phyloP scores from a whole-genome alignment of 2,113 vertebrate species.

The Siniperca chuatsi region DNA sequence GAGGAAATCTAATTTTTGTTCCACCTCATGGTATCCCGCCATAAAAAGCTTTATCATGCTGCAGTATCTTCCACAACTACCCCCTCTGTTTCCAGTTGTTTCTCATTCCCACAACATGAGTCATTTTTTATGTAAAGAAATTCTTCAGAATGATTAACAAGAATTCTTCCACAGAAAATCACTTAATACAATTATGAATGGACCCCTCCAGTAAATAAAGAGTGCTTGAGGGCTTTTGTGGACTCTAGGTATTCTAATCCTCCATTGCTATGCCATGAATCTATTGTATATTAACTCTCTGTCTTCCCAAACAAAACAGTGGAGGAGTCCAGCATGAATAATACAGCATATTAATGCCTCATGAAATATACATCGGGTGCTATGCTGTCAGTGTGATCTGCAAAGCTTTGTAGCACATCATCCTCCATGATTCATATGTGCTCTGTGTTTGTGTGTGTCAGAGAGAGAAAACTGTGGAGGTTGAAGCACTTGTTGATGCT shows the following conservation, averaged over 20 bases:
- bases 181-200: slow-evolving; percentile 65
- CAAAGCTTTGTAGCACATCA: slow-evolving; percentile 58
- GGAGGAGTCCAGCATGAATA: slow-evolving; percentile 66
- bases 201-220: slow-evolving; percentile 53
- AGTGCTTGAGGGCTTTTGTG: slow-evolving; percentile 44
- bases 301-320: slow-evolving; percentile 67
- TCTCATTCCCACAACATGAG: slow-evolving; percentile 31
- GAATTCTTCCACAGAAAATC: slow-evolving; percentile 71
- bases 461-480: slow-evolving; percentile 39
- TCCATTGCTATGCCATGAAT: slow-evolving; percentile 43
- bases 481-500: slow-evolving; percentile 78
- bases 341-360: slow-evolving; percentile 71
- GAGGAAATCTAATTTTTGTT: slow-evolving; percentile 34
- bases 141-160: slow-evolving; percentile 61
- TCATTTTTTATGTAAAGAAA: slow-evolving; percentile 58
- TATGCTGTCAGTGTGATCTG: slow-evolving; percentile 35
- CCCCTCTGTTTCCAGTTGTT: slow-evolving; percentile 32
- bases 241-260: slow-evolving; percentile 57
- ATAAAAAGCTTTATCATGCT: slow-evolving; percentile 45
- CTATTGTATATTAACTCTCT: slow-evolving; percentile 62
- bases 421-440: slow-evolving; percentile 56
- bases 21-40: not conserved
- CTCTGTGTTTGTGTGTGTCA: slow-evolving; percentile 30
- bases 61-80: slow-evolving; percentile 27
- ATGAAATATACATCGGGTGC: slow-evolving; percentile 76